phyloP scores from a whole-genome alignment of 2,113 vertebrate species.

The Zapus hudsonius region DNA sequence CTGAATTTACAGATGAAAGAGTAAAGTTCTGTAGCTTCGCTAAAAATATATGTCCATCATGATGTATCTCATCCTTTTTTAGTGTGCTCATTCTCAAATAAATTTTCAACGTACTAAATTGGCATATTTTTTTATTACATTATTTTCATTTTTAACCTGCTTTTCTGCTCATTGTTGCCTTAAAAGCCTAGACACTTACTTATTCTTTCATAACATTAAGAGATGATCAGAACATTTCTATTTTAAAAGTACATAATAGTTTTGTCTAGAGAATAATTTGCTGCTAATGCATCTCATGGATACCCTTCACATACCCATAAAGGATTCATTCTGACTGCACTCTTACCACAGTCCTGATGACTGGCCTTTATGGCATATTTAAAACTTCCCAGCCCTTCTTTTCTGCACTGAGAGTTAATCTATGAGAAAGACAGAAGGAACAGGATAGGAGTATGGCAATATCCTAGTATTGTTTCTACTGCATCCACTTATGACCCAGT shows the following conservation, averaged over 20 bases:
- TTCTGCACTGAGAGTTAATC: not conserved
- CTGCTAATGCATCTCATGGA: not conserved
- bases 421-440: not conserved
- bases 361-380: not conserved
- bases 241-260: not conserved
- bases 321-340: rapidly evolving
- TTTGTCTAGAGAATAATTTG: not conserved
- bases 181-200: not conserved
- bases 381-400: not conserved
- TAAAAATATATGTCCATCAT: not conserved
- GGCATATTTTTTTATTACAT: not conserved
- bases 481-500: not conserved
- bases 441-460: not conserved
- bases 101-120: not conserved
- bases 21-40: not conserved
- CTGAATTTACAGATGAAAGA: not conserved
- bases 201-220: not conserved
- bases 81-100: not conserved
- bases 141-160: not conserved
- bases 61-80: not conserved
- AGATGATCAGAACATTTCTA: not conserved
- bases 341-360: not conserved
- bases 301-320: not conserved
- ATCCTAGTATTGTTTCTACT: not conserved
- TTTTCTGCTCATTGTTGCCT: not conserved